Conservation (phyloP, 2,113 vertebrate genomes). For the Microcebus murinus region DNA sequence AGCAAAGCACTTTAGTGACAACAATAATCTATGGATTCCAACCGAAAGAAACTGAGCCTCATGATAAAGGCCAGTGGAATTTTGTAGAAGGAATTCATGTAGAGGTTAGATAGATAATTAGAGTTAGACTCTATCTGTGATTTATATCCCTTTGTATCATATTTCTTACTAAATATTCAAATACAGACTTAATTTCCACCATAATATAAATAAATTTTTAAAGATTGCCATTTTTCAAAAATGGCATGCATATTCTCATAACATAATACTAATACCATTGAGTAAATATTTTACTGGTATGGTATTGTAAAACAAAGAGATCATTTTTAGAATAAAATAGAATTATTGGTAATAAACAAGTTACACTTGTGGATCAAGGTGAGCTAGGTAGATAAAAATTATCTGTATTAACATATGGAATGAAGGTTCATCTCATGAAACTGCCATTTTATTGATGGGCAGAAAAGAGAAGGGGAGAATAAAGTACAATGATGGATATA, state of each 20-base stretch:
- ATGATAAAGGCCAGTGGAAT: neutral
- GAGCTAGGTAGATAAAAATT: neutral
- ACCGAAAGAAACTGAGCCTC: neutral
- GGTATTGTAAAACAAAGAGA: neutral
- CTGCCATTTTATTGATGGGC: neutral
- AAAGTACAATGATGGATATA: neutral
- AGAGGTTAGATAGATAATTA: neutral
- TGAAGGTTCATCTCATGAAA: neutral
- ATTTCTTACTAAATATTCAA: constrained; percentile 38
- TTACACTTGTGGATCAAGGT: neutral
- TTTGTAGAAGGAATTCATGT: neutral
- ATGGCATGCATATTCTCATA: neutral
- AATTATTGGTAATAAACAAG: neutral
- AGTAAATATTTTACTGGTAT: neutral
- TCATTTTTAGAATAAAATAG: constrained; percentile 1
- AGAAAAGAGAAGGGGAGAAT: neutral
- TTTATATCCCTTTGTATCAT: neutral
- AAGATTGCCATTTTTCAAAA: neutral
- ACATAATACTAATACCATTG: neutral
- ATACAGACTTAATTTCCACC: neutral
- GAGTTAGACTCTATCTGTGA: neutral
- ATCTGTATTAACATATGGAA: neutral
- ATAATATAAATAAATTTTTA: neutral
- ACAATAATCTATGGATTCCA: neutral
- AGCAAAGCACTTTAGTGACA: neutral